These are phyloP conservation scores for Eunapius fragilis DNA, from an alignment of 37 sponge, comb jelly and placozoan genomes.

Conservation along the genomic window DNA sequence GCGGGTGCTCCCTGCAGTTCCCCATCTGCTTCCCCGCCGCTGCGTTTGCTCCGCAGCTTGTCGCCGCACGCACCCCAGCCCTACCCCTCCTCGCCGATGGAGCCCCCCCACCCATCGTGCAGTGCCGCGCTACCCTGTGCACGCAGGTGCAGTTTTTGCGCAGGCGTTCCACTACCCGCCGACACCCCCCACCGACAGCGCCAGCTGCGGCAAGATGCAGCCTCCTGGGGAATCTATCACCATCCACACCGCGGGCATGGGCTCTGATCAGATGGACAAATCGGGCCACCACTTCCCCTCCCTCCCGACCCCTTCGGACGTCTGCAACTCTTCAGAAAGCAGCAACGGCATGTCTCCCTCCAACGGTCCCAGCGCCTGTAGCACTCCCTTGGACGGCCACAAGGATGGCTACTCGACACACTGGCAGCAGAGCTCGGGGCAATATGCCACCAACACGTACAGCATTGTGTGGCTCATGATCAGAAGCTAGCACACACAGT, in stretches of 20 bases:
- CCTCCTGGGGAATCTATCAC: neutral
- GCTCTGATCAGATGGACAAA: neutral
- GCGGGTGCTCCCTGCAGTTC: constrained; percentile 30
- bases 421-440: neutral
- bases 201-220: constrained; percentile 3
- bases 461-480: neutral
- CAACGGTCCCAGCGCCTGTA: neutral
- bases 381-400: neutral
- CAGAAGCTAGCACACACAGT: neutral
- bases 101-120: constrained; percentile 4
- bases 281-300: constrained; percentile 38
- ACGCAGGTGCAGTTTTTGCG: constrained; percentile 44
- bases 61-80: constrained; percentile 5
- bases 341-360: neutral
- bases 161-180: constrained; percentile 61
- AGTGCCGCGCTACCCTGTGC: constrained; percentile 36
- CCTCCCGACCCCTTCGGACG: constrained; percentile 47
- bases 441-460: neutral
- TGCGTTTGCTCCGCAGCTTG: constrained; percentile 27
- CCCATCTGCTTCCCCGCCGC: constrained; percentile 29
- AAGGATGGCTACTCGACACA: neutral
- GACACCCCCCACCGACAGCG: constrained; percentile 51
- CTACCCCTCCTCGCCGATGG: neutral
- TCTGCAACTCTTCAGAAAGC: neutral
- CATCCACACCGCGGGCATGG: neutral